Evolutionary conservation across 2,113 vertebrate genomes (phyloP).

Genomic region (Serinus canaria): DNA sequence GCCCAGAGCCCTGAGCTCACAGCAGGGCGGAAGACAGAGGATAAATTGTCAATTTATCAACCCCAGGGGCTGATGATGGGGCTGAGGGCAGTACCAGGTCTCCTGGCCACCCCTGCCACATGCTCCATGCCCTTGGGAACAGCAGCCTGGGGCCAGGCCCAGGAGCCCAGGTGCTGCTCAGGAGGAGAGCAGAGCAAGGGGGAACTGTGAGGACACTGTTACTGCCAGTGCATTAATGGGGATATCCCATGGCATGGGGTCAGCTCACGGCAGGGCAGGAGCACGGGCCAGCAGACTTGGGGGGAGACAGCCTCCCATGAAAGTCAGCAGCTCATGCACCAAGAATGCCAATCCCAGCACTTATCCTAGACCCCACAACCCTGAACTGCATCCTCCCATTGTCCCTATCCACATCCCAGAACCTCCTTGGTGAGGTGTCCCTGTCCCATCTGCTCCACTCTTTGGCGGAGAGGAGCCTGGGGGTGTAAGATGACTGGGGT

Average conservation of each 20-base stretch:
- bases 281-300: rapidly evolving
- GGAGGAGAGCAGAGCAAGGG: not conserved
- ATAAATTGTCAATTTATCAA: not conserved
- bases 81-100: not conserved
- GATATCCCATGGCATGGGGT: not conserved
- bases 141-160: not conserved
- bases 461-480: not conserved
- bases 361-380: not conserved
- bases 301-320: not conserved
- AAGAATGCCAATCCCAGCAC: not conserved
- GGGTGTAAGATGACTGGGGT: not conserved
- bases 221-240: not conserved
- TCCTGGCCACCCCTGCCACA: not conserved
- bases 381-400: not conserved
- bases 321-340: not conserved
- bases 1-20: not conserved
- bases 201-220: not conserved
- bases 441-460: not conserved
- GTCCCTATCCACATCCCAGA: not conserved
- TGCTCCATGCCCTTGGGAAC: not conserved
- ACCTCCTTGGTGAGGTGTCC: not conserved
- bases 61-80: not conserved
- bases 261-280: not conserved
- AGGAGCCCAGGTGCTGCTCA: not conserved
- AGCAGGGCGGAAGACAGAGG: constrained; percentile 4